Evolutionary conservation across 2,797 vertebrate genomes (phyloP), one percentile per base, ranked within the genome.

Genomic region (Oryzias sinensis): DNA sequence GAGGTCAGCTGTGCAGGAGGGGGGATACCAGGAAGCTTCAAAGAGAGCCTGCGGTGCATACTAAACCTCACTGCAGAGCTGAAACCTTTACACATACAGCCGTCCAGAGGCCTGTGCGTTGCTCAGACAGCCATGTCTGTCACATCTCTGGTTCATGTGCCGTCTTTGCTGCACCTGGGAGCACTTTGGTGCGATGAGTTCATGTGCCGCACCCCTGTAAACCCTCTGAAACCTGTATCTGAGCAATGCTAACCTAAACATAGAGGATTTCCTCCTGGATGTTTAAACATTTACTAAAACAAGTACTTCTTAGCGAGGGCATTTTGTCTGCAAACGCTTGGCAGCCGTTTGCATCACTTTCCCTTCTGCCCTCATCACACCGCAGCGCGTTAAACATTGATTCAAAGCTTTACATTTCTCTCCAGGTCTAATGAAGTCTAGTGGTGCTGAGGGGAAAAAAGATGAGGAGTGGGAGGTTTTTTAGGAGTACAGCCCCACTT

Each of bases 1-100:
- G 14, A 52, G 48, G 59, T 83, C 64, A 17, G 70, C 80, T 80
- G 71, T 67, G 64, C 68, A 22, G 17, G n/a, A 65, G 74, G 73
- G 55, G 73, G 53, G 66, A 76, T 76, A 76, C 73, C 46, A 2
- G 53, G 13, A 16, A 52, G 66, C 59, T 77, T 73, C 63, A 43
- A 29, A 57, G 69, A 64, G 66, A 47, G 54, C 18, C 52, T 67
- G 52, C 68, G 75, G 59, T 49, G 66, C 70, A 79, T 80, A 60
- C 68, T 82, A 82, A 85, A 33, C 63, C 64, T 55, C 53, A 51
- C 71, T 43, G 54, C 74, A 85, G 77, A 85, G 59, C 83, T 74
- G 72, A 70, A 81, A 79, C 85, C 81, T 79, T 45, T 6, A 15
- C 1, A 42, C 41, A 11, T 42, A 42, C 27, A 27, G 27, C 27